phyloP scores from a whole-genome alignment of 2,113 vertebrate genomes.

The Trinectes maculatus region DNA sequence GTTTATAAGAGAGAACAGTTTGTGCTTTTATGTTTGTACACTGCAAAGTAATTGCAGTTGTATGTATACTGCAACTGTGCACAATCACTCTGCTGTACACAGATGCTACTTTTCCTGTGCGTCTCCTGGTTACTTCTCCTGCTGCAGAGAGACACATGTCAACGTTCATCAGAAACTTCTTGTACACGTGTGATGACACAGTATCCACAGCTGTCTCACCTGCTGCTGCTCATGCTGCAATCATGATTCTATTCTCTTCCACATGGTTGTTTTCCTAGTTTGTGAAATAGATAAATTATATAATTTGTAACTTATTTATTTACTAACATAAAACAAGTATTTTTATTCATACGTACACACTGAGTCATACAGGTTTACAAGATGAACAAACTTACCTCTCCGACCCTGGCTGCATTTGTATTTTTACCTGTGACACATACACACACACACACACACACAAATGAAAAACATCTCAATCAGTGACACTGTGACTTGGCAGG shows the following conservation, averaged over 20 bases:
- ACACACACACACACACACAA: too few relatives aligned
- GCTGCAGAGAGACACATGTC: background rate
- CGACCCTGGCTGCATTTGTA: rapidly evolving
- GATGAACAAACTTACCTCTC: background rate
- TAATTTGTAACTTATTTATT: too few relatives aligned
- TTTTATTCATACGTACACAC: background rate
- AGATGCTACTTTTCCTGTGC: background rate
- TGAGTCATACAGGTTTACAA: background rate
- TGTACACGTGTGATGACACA: background rate
- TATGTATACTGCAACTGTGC: too few relatives aligned
- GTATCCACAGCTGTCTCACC: background rate
- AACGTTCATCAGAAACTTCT: background rate
- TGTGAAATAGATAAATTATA: background rate
- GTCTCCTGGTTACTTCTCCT: background rate
- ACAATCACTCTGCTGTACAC: background rate
- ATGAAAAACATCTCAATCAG: background rate
- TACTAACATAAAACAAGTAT: background rate
- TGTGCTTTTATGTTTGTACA: background rate
- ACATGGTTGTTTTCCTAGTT: background rate
- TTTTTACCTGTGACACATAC: background rate
- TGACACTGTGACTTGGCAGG: background rate
- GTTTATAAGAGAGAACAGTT: too few relatives aligned
- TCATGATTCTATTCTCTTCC: too few relatives aligned
- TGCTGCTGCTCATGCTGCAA: background rate
- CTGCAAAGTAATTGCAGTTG: conserved; percentile 1